A percentile compares a stretch with the other conserved stretches of the same genome.
Evolutionary conservation across 2,888 invertebrate species (phyloP).

Genomic region (Seira ritae): DNA sequence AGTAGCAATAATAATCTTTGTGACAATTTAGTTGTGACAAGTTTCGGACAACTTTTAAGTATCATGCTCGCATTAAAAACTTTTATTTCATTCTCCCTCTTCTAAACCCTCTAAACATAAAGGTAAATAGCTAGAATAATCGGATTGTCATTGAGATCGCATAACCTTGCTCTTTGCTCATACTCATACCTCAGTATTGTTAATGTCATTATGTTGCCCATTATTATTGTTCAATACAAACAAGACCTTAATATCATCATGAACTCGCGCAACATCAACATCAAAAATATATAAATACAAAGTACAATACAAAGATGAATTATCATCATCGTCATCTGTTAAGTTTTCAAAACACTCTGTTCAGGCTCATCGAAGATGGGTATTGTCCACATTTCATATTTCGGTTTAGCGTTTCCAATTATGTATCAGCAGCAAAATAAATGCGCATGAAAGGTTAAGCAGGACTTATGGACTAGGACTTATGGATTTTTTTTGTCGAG

Average conservation of each 20-base stretch:
- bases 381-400: no score
- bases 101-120: background rate
- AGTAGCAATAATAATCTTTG: slow-evolving; percentile 29
- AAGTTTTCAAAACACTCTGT: background rate
- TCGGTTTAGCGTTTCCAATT: no score
- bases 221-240: background rate
- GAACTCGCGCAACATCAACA: no score
- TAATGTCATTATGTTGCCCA: background rate
- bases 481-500: background rate
- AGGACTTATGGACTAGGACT: background rate
- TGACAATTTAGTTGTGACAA: slow-evolving; percentile 37
- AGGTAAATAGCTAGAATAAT: slow-evolving; percentile 50
- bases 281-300: no score
- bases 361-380: no score
- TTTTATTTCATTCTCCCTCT: slow-evolving; percentile 39
- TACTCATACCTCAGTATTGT: background rate
- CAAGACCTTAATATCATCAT: background rate
- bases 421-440: no score
- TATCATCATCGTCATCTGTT: background rate
- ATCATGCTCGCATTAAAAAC: no score
- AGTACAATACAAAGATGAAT: background rate
- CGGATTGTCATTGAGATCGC: slow-evolving; percentile 54
- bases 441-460: background rate
- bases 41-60: slow-evolving; percentile 38
- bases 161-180: slow-evolving; percentile 32